Conservation (phyloP, 2,888 invertebrate genomes). For the Tenthredo scrophulariae region DNA sequence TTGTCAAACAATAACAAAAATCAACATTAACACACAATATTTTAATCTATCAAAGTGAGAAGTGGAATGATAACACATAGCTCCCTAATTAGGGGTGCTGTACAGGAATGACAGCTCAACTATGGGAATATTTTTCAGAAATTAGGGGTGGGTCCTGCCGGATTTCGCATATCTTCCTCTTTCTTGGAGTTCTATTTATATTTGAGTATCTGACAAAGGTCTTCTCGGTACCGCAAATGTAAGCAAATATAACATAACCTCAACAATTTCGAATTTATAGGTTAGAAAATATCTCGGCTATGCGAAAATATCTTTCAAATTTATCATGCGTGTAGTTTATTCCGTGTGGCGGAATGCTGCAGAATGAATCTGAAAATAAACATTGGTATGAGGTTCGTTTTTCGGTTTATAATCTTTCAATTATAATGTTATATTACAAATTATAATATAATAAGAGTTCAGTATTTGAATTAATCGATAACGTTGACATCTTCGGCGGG, state of each 20-base stretch:
- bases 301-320: no score
- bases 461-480: neutral
- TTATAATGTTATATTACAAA: no score
- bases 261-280: neutral
- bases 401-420: no score
- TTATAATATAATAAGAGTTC: neutral
- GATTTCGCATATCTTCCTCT: conserved; percentile 97
- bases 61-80: neutral
- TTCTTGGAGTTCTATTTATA: conserved; percentile 92
- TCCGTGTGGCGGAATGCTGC: no score
- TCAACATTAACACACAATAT: neutral
- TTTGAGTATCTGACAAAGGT: conserved; percentile 93
- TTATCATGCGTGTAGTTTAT: no score
- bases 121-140: conserved; percentile 83
- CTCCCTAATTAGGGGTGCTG: neutral
- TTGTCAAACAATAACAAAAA: neutral
- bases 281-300: conserved; percentile 6
- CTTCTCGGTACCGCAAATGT: conserved; percentile 99
- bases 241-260: conserved; percentile 78
- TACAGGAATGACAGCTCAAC: conserved; percentile 19
- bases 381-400: no score
- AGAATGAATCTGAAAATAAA: no score
- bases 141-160: conserved; percentile 97
- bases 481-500: neutral
- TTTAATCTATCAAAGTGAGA: neutral